A percentile compares a stretch with the other conserved stretches of the same genome.
These are phyloP conservation scores for Polyommatus icarus DNA, from an alignment of 2,888 invertebrate genomes.

Conservation along the genomic window DNA sequence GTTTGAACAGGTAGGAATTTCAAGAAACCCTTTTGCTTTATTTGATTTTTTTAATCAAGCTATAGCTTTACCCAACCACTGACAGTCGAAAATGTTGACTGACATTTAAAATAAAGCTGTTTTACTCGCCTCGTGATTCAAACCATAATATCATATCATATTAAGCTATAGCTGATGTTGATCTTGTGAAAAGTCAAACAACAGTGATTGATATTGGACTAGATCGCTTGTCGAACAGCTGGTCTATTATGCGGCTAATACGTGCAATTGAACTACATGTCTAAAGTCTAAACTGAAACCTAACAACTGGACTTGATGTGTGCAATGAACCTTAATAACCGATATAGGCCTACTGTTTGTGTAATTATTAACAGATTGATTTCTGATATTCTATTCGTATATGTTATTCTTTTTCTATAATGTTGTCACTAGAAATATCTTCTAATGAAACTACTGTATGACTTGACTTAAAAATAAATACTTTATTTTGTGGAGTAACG, in stretches of 20 bases:
- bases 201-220: constrained; percentile 28
- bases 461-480: background rate
- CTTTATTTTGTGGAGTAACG: background rate
- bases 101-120: background rate
- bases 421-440: background rate
- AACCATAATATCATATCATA: too few relatives aligned
- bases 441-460: background rate
- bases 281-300: constrained; percentile 14
- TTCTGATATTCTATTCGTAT: background rate
- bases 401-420: background rate
- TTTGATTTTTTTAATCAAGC: too few relatives aligned
- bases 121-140: background rate
- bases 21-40: background rate
- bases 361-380: background rate
- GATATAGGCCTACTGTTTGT: background rate
- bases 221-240: constrained; percentile 20
- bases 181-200: constrained; percentile 14
- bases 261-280: constrained; percentile 23
- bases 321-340: constrained; percentile 14
- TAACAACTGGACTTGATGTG: constrained; percentile 11
- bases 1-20: background rate
- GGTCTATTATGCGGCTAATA: constrained; percentile 24
- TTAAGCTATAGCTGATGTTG: background rate
- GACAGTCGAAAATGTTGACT: too few relatives aligned
- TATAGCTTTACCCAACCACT: too few relatives aligned